phyloP scores from a whole-genome alignment of 2,113 vertebrate genomes.

The Bubalus kerabau region DNA sequence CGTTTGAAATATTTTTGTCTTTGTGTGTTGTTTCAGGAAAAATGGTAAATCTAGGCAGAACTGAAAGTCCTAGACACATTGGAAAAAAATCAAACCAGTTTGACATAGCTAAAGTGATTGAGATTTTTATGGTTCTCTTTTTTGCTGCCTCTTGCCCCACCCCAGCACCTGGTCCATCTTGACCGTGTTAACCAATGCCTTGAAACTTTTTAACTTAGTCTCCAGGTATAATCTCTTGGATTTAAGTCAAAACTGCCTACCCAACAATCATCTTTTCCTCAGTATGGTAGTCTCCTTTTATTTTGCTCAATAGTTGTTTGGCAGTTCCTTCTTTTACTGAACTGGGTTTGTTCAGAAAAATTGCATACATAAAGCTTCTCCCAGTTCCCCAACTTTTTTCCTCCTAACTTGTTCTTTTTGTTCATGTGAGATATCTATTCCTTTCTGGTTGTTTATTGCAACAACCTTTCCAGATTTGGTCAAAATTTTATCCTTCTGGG shows the following conservation, averaged over 20 bases:
- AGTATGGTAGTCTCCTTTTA: not conserved
- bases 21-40: not conserved
- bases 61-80: not conserved
- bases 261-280: not conserved
- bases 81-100: not conserved
- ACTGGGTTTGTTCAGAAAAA: constrained; percentile 14
- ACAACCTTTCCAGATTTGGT: not conserved
- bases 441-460: constrained; percentile 13
- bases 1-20: not conserved
- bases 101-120: not conserved
- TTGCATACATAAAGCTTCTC: not conserved
- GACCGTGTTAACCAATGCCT: not conserved
- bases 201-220: not conserved
- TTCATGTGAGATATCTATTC: not conserved
- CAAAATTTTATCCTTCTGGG: not conserved
- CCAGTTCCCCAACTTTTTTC: not conserved
- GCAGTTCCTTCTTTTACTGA: not conserved
- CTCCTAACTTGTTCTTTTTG: not conserved
- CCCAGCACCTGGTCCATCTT: not conserved
- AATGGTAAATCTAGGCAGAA: not conserved
- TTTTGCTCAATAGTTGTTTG: constrained; percentile 1
- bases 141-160: not conserved
- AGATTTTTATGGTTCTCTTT: not conserved
- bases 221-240: not conserved
- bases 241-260: not conserved